These are phyloP conservation scores for Setophaga coronata DNA, from an alignment of 2,113 vertebrate genomes.

Conservation along the genomic window DNA sequence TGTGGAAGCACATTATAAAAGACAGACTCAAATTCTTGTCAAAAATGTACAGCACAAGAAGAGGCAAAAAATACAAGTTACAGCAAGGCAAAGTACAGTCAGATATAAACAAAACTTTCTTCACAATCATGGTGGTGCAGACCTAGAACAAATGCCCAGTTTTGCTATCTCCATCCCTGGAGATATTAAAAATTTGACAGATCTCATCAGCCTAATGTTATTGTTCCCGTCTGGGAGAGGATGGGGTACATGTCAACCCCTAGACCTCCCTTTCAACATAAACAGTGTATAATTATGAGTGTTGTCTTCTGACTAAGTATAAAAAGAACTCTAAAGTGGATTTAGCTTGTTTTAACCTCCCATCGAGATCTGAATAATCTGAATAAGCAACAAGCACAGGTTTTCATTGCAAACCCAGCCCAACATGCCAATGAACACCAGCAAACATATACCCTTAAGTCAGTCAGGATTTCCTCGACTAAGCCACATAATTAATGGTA, in stretches of 20 bases:
- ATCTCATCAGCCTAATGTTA: neutral
- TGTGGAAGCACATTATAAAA: neutral
- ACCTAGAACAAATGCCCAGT: neutral
- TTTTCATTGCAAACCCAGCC: neutral
- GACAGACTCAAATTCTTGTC: neutral
- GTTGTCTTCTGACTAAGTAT: neutral
- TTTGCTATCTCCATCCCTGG: neutral
- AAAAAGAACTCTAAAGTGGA: neutral
- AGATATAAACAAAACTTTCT: neutral
- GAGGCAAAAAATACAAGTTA: neutral
- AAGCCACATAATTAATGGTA: neutral
- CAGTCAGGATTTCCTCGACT: neutral
- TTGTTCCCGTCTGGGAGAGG: neutral
- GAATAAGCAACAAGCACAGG: neutral
- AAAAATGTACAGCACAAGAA: neutral
- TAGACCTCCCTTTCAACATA: neutral
- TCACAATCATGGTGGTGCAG: neutral
- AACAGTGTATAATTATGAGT: neutral
- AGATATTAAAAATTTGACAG: neutral
- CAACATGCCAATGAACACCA: neutral
- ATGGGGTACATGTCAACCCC: rapidly evolving
- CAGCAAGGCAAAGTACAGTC: neutral
- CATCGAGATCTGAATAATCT: neutral
- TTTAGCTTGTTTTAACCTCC: neutral
- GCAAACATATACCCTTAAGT: neutral